Evolutionary conservation across 2,113 vertebrate genomes (phyloP), one percentile per base, ranked within the genome.

Genomic region (Petrocephalus zakoni): DNA sequence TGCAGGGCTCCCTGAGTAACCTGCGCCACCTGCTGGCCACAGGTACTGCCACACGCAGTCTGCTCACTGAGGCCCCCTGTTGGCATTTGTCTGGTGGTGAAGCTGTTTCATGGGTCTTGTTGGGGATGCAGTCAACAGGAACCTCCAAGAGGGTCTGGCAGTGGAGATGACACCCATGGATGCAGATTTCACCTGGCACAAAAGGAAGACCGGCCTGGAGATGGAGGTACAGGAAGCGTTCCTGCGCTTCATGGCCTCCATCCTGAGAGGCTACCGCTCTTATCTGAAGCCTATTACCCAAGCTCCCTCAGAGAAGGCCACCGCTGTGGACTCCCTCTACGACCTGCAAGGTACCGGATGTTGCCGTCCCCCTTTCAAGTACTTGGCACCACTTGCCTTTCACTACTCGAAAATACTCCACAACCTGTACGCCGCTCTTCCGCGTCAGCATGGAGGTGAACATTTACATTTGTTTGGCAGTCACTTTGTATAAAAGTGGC

Each of bases 191-290:
- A 97, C 97, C 5, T 99, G 97, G 98, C 97, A 98, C 90, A 99
- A 98, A 92, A 99, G 97, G 94, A 98, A 95, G 95, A 97, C 88
- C 0, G 94, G 96, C 25, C 93, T 99, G 6, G 98, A 99, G 93
- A 97, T 98, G 97, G 98, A 99, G 92, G 97, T 99, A 92, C 98
- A 99, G 90, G 98, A 99, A 89, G 94, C 97, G 56, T 99, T 99
- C 93, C 95, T 99, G 1, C 97, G 97, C 89, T 99, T 99, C 92
- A 99, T 99, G 98, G 98, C 98, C 22, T 96, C 96, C 90, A 95
- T 99, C 94, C 94, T 99, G 91, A 99, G 97, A 92, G 98, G 98
- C 89, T 99, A 99, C 94, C 97, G 98, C 91, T 92, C 91, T 86
- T 99, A 97, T 93, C 97, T 99, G 91, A 99, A 95, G 92, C 98